Evolutionary conservation across 2,888 invertebrate genomes (phyloP), one percentile per base, ranked within the genome.

Genomic region (Drepana falcataria): DNA sequence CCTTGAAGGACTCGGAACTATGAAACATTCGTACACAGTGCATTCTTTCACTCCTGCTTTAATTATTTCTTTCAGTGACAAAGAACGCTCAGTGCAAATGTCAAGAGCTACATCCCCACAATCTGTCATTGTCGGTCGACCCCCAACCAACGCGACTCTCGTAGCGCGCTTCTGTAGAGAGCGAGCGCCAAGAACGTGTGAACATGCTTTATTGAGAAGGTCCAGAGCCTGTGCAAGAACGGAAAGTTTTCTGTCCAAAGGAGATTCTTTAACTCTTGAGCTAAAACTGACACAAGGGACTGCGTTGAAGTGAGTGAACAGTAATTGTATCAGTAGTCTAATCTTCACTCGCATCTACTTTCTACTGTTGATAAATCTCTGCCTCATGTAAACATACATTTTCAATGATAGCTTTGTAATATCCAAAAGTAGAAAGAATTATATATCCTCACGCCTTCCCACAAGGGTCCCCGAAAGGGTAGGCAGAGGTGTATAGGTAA

Each of bases 161-260:
- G 91, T 97, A 53, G 96, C 96, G 0, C 92, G 95, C 53, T 96
- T 95, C 81, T 97, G 97, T 79, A 93, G 95, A 54, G 96, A 96
- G 72, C 93, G 95, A 51, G 94, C 96, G 9, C 96, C 96, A 0
- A 92, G 94, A 62, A 96, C 95, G 48, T 97, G 97, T 75, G 97
- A 97, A 77, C 96, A 96, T 68, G 95, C 95, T 0, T 92, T 96
- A 63, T 85, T 96, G 54, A 76, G 85, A 55, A 90, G 83, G 65
- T 93, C 94, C 34, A 92, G 96, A 57, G 96, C 96, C 0, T 97
- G 97, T 73, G 93, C 94, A 0, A 91, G 95, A 37, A 94, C 95
- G 4, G 97, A 97, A 78, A 96, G 96, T 81, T 97, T 95, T 78
- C 92, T 97, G 9, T 96, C 96, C 2, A 94, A 95, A 61, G 95